Percentiles rank a stretch among this genome's conserved stretches.
Evolutionary conservation across 2,113 vertebrate genomes (phyloP).

Genomic region (Aegotheles bennettii): DNA sequence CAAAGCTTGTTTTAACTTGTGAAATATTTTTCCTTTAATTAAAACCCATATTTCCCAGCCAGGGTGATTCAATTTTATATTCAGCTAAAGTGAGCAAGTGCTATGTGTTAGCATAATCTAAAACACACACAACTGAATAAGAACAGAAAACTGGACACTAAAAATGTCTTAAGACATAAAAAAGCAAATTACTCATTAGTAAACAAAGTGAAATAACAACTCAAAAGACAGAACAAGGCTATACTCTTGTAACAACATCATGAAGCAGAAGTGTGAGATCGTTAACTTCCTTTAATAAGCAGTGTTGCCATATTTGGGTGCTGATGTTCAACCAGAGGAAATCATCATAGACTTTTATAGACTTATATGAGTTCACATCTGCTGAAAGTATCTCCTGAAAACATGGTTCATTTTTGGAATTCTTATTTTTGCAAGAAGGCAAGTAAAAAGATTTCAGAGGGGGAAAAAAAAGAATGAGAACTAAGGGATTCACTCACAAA

Average conservation of each 20-base stretch:
- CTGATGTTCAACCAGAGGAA: neutral
- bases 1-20: conserved; percentile 37
- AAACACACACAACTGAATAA: neutral
- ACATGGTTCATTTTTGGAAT: neutral
- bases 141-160: neutral
- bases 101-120: neutral
- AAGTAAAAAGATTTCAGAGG: neutral
- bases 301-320: neutral
- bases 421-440: neutral
- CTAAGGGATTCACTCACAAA: neutral
- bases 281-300: neutral
- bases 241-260: neutral
- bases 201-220: neutral
- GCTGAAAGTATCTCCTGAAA: neutral
- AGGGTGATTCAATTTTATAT: neutral
- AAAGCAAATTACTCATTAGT: neutral
- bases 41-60: neutral
- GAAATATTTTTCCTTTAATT: conserved; percentile 34
- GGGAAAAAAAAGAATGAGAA: neutral
- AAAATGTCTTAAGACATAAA: neutral
- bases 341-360: accelerated
- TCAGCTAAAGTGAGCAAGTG: neutral
- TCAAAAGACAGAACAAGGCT: neutral
- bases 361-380: neutral
- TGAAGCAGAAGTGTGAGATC: neutral